Conservation (phyloP, 1,140 invertebrate genomes). For the Drepana arcuata region DNA sequence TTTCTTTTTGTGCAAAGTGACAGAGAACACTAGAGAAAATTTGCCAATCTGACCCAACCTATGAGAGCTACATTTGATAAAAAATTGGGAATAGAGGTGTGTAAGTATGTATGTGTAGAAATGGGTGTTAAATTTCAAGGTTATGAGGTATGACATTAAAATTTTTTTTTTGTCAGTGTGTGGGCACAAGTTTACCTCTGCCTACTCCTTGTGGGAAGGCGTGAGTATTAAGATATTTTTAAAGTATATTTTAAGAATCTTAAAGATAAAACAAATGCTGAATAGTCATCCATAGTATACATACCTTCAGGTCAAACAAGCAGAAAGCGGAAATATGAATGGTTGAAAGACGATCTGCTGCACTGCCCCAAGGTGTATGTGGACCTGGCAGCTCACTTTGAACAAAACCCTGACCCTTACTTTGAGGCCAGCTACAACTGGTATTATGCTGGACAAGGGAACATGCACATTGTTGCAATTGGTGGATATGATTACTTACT, state of each 20-base stretch:
- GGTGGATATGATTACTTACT: constrained; percentile 39
- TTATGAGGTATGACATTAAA: too few species aligned
- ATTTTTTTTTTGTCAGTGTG: too few species aligned
- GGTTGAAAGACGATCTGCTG: constrained; percentile 43
- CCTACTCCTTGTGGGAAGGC: too few species aligned
- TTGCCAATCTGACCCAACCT: too few species aligned
- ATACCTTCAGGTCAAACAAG: constrained; percentile 5
- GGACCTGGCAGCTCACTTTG: constrained; percentile 38
- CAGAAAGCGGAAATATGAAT: constrained; percentile 17
- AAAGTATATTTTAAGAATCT: not conserved
- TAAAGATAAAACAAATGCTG: not conserved
- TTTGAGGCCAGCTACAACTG: constrained; percentile 49
- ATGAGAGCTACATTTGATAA: too few species aligned
- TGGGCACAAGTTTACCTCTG: too few species aligned
- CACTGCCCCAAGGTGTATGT: constrained; percentile 41
- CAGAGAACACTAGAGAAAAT: too few species aligned
- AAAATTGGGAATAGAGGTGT: too few species aligned
- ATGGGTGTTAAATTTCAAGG: too few species aligned
- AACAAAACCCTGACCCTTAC: constrained; percentile 43
- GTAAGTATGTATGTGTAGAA: too few species aligned
- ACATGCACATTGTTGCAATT: constrained; percentile 33
- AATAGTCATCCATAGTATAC: not conserved
- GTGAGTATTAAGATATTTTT: not conserved
- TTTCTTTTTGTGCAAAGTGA: too few species aligned
- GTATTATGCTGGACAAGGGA: constrained; percentile 57